These are phyloP conservation scores for Vespertilio murinus DNA, from an alignment of 2,797 vertebrate genomes.

Conservation along the genomic window DNA sequence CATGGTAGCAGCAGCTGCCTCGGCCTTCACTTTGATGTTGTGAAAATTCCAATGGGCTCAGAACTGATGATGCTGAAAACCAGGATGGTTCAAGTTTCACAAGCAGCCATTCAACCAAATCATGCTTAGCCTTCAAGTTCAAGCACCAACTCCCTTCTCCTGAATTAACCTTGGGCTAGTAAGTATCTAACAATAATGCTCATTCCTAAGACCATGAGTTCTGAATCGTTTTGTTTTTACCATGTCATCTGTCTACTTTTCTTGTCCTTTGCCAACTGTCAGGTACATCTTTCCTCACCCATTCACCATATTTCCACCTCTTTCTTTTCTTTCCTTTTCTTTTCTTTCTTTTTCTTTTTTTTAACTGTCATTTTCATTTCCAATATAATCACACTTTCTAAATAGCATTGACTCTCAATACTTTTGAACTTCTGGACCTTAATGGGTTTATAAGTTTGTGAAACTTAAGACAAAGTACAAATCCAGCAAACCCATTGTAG, in stretches of 20 bases:
- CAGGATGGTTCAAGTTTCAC: slow-evolving; percentile 56
- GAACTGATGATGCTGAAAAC: slow-evolving; percentile 40
- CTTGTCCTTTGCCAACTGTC: neutral
- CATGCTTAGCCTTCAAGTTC: neutral
- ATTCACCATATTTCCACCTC: neutral
- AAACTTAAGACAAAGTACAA: neutral
- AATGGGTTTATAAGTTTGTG: neutral
- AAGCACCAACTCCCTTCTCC: neutral
- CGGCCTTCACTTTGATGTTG: slow-evolving; percentile 62
- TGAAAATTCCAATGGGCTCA: slow-evolving; percentile 64
- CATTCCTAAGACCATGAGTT: neutral
- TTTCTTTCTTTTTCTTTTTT: neutral
- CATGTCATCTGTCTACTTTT: neutral
- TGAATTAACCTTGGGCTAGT: neutral
- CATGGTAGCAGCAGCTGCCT: slow-evolving; percentile 55
- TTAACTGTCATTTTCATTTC: neutral
- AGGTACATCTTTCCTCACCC: neutral
- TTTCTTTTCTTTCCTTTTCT: no score
- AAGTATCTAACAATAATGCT: neutral
- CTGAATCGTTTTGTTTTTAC: neutral
- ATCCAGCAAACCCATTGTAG: neutral
- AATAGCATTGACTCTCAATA: neutral
- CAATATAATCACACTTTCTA: neutral
- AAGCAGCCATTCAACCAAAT: slow-evolving; percentile 4
- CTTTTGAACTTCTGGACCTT: neutral